Evolutionary conservation across 2,113 vertebrate genomes (phyloP), one percentile per base, ranked within the genome.

Genomic region (Aix galericulata): DNA sequence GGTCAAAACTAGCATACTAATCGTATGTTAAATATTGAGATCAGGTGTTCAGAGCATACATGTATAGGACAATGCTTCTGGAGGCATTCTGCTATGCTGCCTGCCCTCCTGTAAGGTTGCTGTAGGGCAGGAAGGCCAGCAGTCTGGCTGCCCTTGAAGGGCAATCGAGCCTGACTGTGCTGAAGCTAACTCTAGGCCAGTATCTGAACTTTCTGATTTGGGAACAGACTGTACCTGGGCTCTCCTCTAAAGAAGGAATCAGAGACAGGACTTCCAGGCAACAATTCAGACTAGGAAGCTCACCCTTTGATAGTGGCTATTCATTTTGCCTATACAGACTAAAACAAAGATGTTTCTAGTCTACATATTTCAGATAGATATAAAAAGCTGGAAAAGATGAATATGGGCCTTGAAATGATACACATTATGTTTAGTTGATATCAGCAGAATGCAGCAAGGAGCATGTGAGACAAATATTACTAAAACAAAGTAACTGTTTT

Each of bases 11-110:
- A 73, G 23, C 31, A 17, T 50, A 69, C 27, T 63, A 94, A 92
- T 48, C 15, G 50, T 46, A 93, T 26, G 34, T 81, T 92, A 95
- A 94, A 95, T 53, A 96, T 1, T 73, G 90, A 74, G 82, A 84
- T 59, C 42, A 38, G 8, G 38, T 56, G 56, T 56, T 77, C 82
- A 92, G 79, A 80, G 88, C 71, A 23, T 40, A 40, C 38, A 40
- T 40, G 38, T 64, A 81, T 92, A 55, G 36, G 22, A 38, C 11
- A 7, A 52, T 15, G 32, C 13, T 66, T 66, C 38, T 23, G 29
- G 55, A 88, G 14, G 38, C 13, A 29, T 60, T 27, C 31, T 64
- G 62, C 17, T 17, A 13, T 75, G 31, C 53, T 84, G 7, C 6
- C 29, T 67, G 50, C 27, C 23, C 38, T 72, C 13, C 27, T 66